These are phyloP conservation scores for Bimastos eiseni DNA, from an alignment of 2,888 invertebrate genomes.

Conservation along the genomic window DNA sequence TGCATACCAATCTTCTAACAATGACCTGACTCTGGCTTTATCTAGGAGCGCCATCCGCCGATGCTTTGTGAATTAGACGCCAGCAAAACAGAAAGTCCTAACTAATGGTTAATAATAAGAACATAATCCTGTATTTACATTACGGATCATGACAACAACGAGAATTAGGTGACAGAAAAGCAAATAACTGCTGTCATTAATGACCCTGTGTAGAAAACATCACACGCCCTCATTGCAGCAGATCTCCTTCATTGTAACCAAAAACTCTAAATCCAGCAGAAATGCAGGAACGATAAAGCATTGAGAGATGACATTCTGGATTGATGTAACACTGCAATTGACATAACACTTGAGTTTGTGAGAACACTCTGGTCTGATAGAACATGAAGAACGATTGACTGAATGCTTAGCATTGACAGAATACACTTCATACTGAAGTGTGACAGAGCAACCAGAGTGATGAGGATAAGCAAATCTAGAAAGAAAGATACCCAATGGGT, in stretches of 20 bases:
- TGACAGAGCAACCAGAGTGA: neutral
- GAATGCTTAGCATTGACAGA: neutral
- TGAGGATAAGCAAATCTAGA: neutral
- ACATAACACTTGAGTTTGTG: neutral
- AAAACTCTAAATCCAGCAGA: neutral
- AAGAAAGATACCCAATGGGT: neutral
- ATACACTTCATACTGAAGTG: neutral
- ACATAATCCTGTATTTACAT: neutral
- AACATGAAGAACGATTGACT: neutral
- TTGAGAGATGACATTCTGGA: neutral
- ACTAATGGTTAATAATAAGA: too few species aligned
- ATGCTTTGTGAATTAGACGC: too few species aligned
- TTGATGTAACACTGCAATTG: neutral
- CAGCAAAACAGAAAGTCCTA: too few species aligned
- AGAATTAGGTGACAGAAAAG: neutral
- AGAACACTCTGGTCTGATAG: neutral
- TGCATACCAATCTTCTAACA: too few species aligned
- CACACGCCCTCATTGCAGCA: neutral
- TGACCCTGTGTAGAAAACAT: neutral
- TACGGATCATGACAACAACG: neutral
- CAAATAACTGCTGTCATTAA: neutral
- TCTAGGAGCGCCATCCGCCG: too few species aligned
- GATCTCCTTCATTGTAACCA: neutral
- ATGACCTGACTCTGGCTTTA: too few species aligned
- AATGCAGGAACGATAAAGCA: neutral